Evolutionary conservation across 2,113 vertebrate species (phyloP).

Genomic region (Psephotus haematonotus): DNA sequence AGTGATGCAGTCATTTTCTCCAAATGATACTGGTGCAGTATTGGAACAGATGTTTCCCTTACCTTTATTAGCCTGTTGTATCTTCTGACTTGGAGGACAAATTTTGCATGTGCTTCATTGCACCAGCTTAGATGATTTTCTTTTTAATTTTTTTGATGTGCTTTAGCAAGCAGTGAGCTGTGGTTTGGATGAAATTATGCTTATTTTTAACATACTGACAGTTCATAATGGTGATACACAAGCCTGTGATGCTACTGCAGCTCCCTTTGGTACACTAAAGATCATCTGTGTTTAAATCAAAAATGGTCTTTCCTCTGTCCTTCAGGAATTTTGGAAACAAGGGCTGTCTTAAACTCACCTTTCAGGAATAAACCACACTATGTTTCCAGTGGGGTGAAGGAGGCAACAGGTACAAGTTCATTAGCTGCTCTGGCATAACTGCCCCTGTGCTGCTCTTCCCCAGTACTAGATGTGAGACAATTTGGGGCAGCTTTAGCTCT

Average conservation of each 20-base stretch:
- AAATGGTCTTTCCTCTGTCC: not conserved
- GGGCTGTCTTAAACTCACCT: not conserved
- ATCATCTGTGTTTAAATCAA: not conserved
- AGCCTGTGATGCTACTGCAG: not conserved
- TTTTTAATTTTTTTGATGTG: not conserved
- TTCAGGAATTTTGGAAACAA: constrained; percentile 19
- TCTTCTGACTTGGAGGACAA: constrained; percentile 43
- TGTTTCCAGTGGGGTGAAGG: not conserved
- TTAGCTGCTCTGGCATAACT: not conserved
- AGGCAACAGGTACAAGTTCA: not conserved
- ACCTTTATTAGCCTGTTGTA: constrained; percentile 64
- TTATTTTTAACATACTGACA: constrained; percentile 55
- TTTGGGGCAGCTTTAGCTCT: not conserved
- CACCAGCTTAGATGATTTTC: not conserved
- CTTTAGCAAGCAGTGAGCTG: constrained; percentile 40
- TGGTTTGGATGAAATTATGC: constrained; percentile 39
- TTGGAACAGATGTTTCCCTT: constrained; percentile 56
- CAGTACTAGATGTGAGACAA: not conserved
- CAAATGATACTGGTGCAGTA: constrained; percentile 29
- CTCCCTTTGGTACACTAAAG: not conserved
- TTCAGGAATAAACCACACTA: not conserved
- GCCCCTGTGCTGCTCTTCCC: not conserved
- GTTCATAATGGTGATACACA: constrained; percentile 40
- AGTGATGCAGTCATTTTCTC: constrained; percentile 55
- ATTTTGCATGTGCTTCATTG: constrained; percentile 38